Percentiles rank a stretch among this genome's conserved stretches.
phyloP scores from a whole-genome alignment of 2,888 invertebrate species.

The Dryomyza anilis region DNA sequence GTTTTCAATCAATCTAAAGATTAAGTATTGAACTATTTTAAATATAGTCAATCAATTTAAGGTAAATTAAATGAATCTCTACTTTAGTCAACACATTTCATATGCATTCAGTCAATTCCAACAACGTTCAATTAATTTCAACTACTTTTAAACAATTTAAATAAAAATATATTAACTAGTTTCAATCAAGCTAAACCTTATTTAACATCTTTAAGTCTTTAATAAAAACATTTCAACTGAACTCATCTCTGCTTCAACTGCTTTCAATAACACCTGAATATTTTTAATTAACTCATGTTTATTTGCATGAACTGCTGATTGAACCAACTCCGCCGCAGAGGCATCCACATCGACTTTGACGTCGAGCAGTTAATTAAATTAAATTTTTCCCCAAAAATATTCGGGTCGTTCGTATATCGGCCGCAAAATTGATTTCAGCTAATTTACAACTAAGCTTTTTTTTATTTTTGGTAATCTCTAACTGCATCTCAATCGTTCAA shows the following conservation, averaged over 20 bases:
- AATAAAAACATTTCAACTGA: background rate
- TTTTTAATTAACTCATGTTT: background rate
- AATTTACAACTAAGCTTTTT: conserved; percentile 19
- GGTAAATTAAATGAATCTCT: background rate
- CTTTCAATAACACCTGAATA: background rate
- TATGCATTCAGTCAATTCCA: background rate
- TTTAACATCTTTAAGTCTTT: background rate
- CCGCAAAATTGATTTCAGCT: conserved; percentile 18
- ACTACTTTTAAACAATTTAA: background rate
- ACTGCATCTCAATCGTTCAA: background rate
- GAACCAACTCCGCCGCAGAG: too few relatives aligned
- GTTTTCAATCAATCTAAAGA: too few relatives aligned
- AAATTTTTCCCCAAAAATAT: background rate
- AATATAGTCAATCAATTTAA: background rate
- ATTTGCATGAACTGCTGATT: background rate
- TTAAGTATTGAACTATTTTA: background rate
- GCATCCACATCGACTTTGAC: background rate
- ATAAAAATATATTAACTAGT: background rate
- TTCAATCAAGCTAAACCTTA: background rate
- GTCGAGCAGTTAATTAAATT: conserved; percentile 20
- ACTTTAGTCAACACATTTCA: background rate
- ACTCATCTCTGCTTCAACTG: background rate
- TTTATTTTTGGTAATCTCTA: background rate
- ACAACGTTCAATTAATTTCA: background rate
- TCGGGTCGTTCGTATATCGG: background rate